Percentiles rank a stretch among this genome's conserved stretches.
Evolutionary conservation across 2,888 invertebrate genomes (phyloP).

Genomic region (Carcina quercana): DNA sequence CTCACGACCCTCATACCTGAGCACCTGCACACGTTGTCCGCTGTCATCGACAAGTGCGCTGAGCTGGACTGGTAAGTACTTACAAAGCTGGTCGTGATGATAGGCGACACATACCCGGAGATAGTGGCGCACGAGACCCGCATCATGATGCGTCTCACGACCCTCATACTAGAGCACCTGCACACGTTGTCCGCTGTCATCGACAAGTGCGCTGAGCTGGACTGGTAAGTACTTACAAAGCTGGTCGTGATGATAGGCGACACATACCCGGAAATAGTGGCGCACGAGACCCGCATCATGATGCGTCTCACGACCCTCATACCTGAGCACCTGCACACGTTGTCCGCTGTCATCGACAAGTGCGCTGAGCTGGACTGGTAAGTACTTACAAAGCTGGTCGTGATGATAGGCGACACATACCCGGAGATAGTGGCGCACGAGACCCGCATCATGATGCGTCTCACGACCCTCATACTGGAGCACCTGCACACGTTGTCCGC

Average conservation of each 20-base stretch:
- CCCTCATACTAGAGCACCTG: conserved; percentile 75
- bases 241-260: conserved; percentile 86
- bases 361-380: conserved; percentile 83
- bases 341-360: conserved; percentile 73
- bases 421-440: conserved; percentile 87
- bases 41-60: conserved; percentile 75
- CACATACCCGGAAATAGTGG: conserved; percentile 84
- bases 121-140: conserved; percentile 87
- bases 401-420: conserved; percentile 84
- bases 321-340: conserved; percentile 69
- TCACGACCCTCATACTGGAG: conserved; percentile 77
- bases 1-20: conserved; percentile 77
- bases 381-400: conserved; percentile 78
- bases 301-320: conserved; percentile 77
- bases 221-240: conserved; percentile 78
- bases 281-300: conserved; percentile 87
- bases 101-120: conserved; percentile 86
- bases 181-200: conserved; percentile 72
- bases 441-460: conserved; percentile 81
- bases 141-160: conserved; percentile 81
- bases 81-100: conserved; percentile 80
- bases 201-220: conserved; percentile 78
- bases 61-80: conserved; percentile 79
- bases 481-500: conserved; percentile 70
- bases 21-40: conserved; percentile 69